A percentile compares a stretch with the other conserved stretches of the same genome.
These are phyloP conservation scores for Scartelaos histophorus DNA, from an alignment of 2,113 vertebrate species.

Conservation along the genomic window DNA sequence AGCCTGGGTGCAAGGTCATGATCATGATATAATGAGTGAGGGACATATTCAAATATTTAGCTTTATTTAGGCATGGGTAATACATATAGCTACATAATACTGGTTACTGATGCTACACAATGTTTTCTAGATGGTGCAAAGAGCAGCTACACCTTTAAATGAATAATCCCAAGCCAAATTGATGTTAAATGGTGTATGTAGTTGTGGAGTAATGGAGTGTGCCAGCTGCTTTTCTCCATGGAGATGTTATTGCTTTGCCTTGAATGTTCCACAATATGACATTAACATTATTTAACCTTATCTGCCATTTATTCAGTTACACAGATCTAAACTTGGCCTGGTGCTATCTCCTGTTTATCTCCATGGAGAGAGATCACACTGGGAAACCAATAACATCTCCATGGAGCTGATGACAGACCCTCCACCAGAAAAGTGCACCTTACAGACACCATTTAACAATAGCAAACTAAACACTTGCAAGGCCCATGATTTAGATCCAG, in stretches of 20 bases:
- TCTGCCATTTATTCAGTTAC: too few relatives aligned
- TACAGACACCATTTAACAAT: not conserved
- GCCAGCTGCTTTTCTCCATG: too few relatives aligned
- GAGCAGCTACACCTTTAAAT: not conserved
- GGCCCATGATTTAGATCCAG: not conserved
- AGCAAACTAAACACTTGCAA: not conserved
- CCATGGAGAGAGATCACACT: too few relatives aligned
- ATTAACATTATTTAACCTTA: too few relatives aligned
- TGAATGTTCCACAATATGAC: too few relatives aligned
- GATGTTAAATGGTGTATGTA: too few relatives aligned
- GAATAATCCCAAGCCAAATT: not conserved
- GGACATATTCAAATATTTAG: not conserved
- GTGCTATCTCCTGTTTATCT: too few relatives aligned
- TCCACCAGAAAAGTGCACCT: not conserved
- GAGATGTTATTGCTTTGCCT: too few relatives aligned
- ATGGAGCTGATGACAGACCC: too few relatives aligned
- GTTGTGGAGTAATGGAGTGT: too few relatives aligned
- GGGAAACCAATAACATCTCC: too few relatives aligned
- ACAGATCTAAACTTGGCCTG: too few relatives aligned
- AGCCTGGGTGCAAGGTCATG: slow-evolving; percentile 4
- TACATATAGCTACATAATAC: not conserved
- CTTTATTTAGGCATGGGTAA: not conserved
- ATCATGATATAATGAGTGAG: not conserved
- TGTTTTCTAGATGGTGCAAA: not conserved
- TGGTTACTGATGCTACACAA: not conserved